Evolutionary conservation across 2,797 vertebrate species (phyloP).

Genomic region (Melanotaenia maccullochi): DNA sequence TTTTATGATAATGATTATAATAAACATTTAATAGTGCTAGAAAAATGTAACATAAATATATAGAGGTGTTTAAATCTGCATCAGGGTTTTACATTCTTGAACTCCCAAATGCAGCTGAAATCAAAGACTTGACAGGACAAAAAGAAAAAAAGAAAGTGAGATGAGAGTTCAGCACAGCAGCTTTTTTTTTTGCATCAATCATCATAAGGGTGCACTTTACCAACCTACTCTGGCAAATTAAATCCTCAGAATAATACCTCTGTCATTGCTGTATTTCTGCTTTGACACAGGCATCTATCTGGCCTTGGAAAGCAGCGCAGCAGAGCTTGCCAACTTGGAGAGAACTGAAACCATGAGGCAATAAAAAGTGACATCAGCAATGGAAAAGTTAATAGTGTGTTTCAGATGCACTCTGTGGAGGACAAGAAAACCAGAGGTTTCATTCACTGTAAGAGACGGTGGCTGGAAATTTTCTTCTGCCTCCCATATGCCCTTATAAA

Average conservation of each 20-base stretch:
- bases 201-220: conserved; percentile 67
- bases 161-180: conserved; percentile 34
- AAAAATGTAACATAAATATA: background rate
- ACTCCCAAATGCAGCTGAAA: conserved; percentile 14
- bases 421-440: conserved; percentile 61
- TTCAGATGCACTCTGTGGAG: conserved; percentile 77
- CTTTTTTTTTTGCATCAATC: conserved; percentile 66
- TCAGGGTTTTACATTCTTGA: background rate
- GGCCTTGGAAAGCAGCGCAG: conserved; percentile 54
- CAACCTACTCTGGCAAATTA: conserved; percentile 78
- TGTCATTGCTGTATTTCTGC: conserved; percentile 74
- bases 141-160: conserved; percentile 36
- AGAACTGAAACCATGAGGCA: conserved; percentile 71
- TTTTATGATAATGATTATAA: background rate
- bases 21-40: background rate
- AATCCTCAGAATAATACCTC: conserved; percentile 75
- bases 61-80: background rate
- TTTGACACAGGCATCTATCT: conserved; percentile 72
- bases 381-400: conserved; percentile 80
- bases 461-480: conserved; percentile 59
- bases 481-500: conserved; percentile 58
- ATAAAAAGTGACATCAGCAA: conserved; percentile 81
- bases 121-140: conserved; percentile 26
- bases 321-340: conserved; percentile 67
- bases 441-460: conserved; percentile 73